These are phyloP conservation scores for Cyanoramphus novaezelandiae DNA, from an alignment of 2,113 vertebrate species.

Conservation along the genomic window DNA sequence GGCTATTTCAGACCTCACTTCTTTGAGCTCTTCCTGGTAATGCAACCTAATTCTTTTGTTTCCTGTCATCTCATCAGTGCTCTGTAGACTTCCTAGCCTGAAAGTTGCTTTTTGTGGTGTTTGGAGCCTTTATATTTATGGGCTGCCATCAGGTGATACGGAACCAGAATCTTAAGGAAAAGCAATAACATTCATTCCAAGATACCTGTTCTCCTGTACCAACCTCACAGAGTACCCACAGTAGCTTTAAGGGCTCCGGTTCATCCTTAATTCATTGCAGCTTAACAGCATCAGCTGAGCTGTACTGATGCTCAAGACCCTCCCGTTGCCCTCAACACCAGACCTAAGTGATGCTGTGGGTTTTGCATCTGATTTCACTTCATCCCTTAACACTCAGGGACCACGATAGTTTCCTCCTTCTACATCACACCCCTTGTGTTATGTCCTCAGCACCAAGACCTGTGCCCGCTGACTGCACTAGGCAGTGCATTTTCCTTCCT, in stretches of 20 bases:
- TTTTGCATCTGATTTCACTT: neutral
- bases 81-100: neutral
- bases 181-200: neutral
- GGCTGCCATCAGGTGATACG: rapidly evolving
- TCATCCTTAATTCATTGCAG: neutral
- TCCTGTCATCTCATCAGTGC: neutral
- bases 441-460: rapidly evolving
- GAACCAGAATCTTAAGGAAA: neutral
- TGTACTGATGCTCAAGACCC: neutral
- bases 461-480: rapidly evolving
- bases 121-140: neutral
- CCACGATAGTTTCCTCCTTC: rapidly evolving
- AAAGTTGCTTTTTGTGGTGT: neutral
- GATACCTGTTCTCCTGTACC: neutral
- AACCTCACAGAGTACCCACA: neutral
- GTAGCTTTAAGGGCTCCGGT: neutral
- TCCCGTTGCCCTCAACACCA: rapidly evolving
- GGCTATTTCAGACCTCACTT: neutral
- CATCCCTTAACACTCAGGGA: rapidly evolving
- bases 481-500: rapidly evolving
- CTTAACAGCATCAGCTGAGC: neutral
- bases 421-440: rapidly evolving
- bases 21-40: neutral
- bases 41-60: neutral
- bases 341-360: rapidly evolving